Conservation (phyloP, 1,140 invertebrate species). For the Lamellibrachia luymesi region DNA sequence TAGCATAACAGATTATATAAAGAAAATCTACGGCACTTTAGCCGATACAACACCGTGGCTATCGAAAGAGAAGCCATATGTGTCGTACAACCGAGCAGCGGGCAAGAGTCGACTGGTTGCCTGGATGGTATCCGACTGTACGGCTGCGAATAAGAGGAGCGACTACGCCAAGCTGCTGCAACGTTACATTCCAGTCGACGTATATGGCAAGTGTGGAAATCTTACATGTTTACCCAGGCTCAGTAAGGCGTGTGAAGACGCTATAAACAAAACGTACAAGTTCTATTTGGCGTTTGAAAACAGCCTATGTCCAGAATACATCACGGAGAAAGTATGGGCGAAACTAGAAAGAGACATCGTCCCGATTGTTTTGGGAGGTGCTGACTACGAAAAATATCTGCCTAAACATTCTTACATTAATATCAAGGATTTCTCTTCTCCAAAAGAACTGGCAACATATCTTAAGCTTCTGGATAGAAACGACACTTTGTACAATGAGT, state of each 20-base stretch:
- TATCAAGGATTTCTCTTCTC: too few relatives aligned
- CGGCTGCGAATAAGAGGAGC: conserved; percentile 60
- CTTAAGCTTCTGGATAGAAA: too few relatives aligned
- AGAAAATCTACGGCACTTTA: too few relatives aligned
- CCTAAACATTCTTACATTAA: too few relatives aligned
- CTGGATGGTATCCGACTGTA: conserved; percentile 58
- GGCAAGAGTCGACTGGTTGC: too few relatives aligned
- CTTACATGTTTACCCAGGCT: conserved; percentile 59
- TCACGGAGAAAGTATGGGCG: conserved; percentile 59
- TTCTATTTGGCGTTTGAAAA: conserved; percentile 78
- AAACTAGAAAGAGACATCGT: conserved; percentile 36
- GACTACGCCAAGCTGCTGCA: conserved; percentile 41
- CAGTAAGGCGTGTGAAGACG: conserved; percentile 88
- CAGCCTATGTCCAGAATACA: too few relatives aligned
- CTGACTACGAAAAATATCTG: too few relatives aligned
- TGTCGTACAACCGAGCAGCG: conserved; percentile 22
- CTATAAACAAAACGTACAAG: conserved; percentile 79
- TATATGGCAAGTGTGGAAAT: too few relatives aligned
- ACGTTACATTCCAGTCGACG: too few relatives aligned
- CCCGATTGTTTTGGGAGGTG: conserved; percentile 47
- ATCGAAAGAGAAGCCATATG: neutral
- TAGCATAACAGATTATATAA: neutral
- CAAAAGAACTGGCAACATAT: too few relatives aligned
- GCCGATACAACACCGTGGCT: too few relatives aligned
- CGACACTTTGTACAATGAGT: too few relatives aligned